These are phyloP conservation scores for Neosalanx taihuensis DNA, from an alignment of 2,797 vertebrate species.

Conservation along the genomic window DNA sequence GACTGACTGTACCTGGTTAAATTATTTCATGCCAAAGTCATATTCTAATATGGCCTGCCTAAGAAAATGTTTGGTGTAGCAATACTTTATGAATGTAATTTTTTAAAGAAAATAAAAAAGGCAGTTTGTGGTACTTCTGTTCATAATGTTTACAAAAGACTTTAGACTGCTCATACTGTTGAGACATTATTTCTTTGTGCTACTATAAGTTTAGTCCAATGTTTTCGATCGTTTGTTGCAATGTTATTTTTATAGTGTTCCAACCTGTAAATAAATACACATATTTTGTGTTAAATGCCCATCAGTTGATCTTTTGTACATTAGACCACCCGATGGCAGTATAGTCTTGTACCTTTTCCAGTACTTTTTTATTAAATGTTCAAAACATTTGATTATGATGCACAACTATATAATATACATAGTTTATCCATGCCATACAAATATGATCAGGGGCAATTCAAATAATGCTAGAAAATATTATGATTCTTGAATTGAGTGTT, in stretches of 20 bases:
- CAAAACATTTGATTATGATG: neutral
- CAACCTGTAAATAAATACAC: conserved; percentile 42
- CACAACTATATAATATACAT: neutral
- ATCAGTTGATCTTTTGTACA: neutral
- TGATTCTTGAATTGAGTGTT: conserved; percentile 31
- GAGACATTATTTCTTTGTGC: neutral
- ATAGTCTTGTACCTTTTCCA: neutral
- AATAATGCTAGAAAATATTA: conserved; percentile 1
- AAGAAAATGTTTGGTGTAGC: neutral
- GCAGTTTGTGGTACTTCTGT: neutral
- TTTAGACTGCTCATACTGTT: neutral
- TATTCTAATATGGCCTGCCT: neutral
- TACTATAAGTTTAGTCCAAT: neutral
- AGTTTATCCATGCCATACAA: neutral
- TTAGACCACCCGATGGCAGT: conserved; percentile 10
- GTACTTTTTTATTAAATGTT: neutral
- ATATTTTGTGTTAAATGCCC: neutral
- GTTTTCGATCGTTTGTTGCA: conserved; percentile 3
- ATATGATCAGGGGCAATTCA: neutral
- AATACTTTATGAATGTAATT: neutral
- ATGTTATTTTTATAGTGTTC: conserved; percentile 37
- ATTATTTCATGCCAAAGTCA: neutral
- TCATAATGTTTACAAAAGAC: too few species aligned
- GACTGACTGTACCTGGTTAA: neutral
- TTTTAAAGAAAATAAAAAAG: neutral